Evolutionary conservation across 2,888 invertebrate genomes (phyloP).

Genomic region (Microctonus aethiopoides): DNA sequence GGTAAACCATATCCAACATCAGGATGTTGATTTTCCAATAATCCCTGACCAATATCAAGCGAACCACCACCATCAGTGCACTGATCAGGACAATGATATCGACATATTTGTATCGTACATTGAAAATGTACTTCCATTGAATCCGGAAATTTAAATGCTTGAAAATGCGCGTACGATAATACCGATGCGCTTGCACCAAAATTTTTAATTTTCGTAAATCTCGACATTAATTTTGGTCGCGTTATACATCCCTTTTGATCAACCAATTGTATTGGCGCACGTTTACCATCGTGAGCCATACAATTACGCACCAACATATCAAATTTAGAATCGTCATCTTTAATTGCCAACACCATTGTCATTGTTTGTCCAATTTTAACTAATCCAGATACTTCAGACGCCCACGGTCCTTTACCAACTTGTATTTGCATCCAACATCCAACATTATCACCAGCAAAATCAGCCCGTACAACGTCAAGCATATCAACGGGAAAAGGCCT

Average conservation of each 20-base stretch:
- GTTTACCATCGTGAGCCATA: conserved; percentile 93
- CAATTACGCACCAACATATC: conserved; percentile 96
- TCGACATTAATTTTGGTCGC: conserved; percentile 90
- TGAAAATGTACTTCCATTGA: conserved; percentile 97
- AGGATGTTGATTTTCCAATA: conserved; percentile 72
- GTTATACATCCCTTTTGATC: conserved; percentile 94
- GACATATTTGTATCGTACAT: conserved; percentile 93
- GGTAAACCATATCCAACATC: conserved; percentile 77
- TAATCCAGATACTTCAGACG: conserved; percentile 92
- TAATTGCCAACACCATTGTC: conserved; percentile 96
- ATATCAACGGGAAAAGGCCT: conserved; percentile 95
- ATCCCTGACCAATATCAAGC: conserved; percentile 54
- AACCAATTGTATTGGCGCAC: conserved; percentile 92
- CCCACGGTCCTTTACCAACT: conserved; percentile 95
- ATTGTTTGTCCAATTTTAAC: conserved; percentile 96
- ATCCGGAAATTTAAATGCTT: conserved; percentile 95
- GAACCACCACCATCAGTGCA: conserved; percentile 79
- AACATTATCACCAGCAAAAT: conserved; percentile 94
- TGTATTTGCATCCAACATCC: conserved; percentile 99
- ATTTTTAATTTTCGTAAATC: conserved; percentile 94
- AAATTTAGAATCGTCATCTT: conserved; percentile 94
- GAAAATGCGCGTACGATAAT: conserved; percentile 91
- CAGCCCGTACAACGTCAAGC: conserved; percentile 93
- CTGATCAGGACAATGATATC: conserved; percentile 93
- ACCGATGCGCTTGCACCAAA: conserved; percentile 94